These are phyloP conservation scores for Siderastrea siderea DNA, from an alignment of 92 coral and sea anemone species.

Conservation along the genomic window DNA sequence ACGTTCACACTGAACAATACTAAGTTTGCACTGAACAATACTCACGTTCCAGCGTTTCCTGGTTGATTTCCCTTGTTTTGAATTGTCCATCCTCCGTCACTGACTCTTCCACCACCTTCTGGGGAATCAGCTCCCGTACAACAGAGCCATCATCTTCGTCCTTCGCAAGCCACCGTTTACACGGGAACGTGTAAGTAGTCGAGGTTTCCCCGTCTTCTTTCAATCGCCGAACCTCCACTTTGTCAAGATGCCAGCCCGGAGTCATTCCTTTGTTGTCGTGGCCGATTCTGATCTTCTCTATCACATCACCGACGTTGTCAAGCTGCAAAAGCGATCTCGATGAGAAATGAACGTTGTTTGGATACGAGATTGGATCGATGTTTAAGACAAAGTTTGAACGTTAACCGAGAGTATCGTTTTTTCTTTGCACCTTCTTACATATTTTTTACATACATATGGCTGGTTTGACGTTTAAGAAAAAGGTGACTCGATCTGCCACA, in stretches of 20 bases:
- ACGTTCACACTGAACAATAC: background rate
- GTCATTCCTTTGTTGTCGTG: conserved; percentile 96
- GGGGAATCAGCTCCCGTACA: conserved; percentile 94
- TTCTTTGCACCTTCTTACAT: no score
- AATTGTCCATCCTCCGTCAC: conserved; percentile 84
- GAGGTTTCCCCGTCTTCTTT: conserved; percentile 90
- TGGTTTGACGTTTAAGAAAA: no score
- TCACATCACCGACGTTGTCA: conserved; percentile 92
- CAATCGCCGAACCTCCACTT: conserved; percentile 90
- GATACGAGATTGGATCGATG: background rate
- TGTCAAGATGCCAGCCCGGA: conserved; percentile 95
- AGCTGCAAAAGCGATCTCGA: conserved; percentile 59
- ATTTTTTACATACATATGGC: no score
- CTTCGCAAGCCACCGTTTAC: conserved; percentile 96
- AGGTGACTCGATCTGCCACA: no score
- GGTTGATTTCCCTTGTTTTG: conserved; percentile 81
- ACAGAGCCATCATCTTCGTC: conserved; percentile 97
- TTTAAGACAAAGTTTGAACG: background rate
- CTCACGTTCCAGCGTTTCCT: conserved; percentile 89
- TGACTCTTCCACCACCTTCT: conserved; percentile 87
- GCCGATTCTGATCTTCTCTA: conserved; percentile 94
- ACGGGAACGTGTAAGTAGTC: conserved; percentile 90
- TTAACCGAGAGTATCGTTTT: no score
- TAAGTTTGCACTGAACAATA: background rate
- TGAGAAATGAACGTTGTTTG: background rate